A percentile compares a stretch with the other conserved stretches of the same genome.
Evolutionary conservation across 1,140 invertebrate genomes (phyloP).

Genomic region (Teleogryllus occipitalis): DNA sequence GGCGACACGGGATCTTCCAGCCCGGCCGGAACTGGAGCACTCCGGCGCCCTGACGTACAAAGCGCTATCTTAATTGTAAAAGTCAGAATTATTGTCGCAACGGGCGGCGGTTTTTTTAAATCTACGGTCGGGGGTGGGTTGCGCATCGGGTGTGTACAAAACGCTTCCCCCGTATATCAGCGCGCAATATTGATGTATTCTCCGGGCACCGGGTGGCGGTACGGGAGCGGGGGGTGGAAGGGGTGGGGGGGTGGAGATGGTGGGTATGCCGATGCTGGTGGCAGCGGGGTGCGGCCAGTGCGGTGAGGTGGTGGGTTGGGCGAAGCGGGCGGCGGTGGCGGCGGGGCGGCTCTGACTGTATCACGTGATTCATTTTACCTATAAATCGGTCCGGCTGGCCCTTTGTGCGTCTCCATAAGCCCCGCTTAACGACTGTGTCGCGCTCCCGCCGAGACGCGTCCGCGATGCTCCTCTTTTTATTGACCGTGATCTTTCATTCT

Average conservation of each 20-base stretch:
- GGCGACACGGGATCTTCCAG: too few species aligned
- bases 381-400: background rate
- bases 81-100: background rate
- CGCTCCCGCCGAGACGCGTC: background rate
- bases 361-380: constrained; percentile 1
- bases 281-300: too few species aligned
- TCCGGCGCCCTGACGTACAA: background rate
- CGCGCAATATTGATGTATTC: background rate
- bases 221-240: background rate
- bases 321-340: too few species aligned
- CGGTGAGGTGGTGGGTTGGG: too few species aligned
- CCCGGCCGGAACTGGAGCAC: too few species aligned
- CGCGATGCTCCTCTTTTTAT: background rate
- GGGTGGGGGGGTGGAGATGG: too few species aligned
- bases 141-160: background rate
- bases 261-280: too few species aligned
- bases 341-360: background rate
- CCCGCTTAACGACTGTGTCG: background rate
- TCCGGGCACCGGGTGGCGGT: background rate
- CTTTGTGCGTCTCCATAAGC: background rate
- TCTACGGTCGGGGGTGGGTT: background rate
- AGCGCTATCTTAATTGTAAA: background rate
- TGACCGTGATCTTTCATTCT: background rate
- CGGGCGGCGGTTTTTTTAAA: background rate
- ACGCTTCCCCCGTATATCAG: background rate